Conservation (phyloP, 2,113 vertebrate genomes). For the Myrmecobius fasciatus region DNA sequence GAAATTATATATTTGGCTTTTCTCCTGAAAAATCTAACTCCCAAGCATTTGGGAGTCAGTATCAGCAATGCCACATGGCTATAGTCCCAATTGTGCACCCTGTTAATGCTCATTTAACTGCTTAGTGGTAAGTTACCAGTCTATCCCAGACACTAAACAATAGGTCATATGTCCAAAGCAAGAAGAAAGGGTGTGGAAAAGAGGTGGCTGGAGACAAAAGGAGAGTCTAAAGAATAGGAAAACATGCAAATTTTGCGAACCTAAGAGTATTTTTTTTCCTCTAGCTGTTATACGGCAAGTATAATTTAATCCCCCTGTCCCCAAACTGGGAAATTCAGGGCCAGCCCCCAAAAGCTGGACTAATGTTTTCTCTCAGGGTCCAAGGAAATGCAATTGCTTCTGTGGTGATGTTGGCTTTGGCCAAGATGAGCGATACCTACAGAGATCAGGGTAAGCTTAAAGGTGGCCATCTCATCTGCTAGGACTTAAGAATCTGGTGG, state of each 20-base stretch:
- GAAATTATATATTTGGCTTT: not conserved
- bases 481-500: not conserved
- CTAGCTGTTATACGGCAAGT: not conserved
- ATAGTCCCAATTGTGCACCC: not conserved
- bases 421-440: not conserved
- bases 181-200: not conserved
- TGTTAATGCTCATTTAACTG: not conserved
- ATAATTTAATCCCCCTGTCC: not conserved
- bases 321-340: not conserved
- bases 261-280: not conserved
- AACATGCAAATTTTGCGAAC: not conserved
- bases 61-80: not conserved
- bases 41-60: not conserved
- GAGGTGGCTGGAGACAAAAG: accelerated
- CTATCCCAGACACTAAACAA: not conserved
- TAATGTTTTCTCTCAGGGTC: not conserved
- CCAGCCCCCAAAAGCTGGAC: not conserved
- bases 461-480: not conserved
- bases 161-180: not conserved
- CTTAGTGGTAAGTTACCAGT: not conserved
- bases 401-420: too few species aligned
- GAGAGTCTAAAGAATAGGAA: not conserved
- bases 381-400: accelerated
- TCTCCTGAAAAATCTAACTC: too few species aligned
- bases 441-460: not conserved